phyloP scores from a whole-genome alignment of 1,140 invertebrate species.

The Lycorma delicatula region DNA sequence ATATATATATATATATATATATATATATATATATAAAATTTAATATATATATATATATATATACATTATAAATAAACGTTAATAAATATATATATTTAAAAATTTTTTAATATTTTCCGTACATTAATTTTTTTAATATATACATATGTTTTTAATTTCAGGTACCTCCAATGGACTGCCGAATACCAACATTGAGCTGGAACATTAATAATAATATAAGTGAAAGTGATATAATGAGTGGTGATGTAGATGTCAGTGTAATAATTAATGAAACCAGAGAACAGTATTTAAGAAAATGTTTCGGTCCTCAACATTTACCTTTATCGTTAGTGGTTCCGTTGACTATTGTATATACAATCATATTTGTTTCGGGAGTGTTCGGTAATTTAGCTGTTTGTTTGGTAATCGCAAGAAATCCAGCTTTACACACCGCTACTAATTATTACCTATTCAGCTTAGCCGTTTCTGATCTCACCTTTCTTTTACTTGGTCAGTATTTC shows the following conservation, averaged over 20 bases:
- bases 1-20: too few relatives aligned
- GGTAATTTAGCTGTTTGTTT: conserved; percentile 84
- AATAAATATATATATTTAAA: too few relatives aligned
- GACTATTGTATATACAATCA: conserved; percentile 63
- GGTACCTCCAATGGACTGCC: too few relatives aligned
- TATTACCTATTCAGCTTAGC: conserved; percentile 88
- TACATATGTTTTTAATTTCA: too few relatives aligned
- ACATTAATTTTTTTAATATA: too few relatives aligned
- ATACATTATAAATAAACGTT: too few relatives aligned
- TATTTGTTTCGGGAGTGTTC: conserved; percentile 76
- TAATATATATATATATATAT: too few relatives aligned
- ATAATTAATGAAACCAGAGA: conserved; percentile 21
- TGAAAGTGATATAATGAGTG: too few relatives aligned
- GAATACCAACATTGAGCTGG: too few relatives aligned
- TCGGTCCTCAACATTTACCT: conserved; percentile 41
- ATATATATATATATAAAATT: too few relatives aligned
- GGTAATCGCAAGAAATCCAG: conserved; percentile 74
- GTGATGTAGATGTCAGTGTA: background rate
- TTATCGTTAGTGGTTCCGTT: conserved; percentile 47
- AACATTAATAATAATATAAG: too few relatives aligned
- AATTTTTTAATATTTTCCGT: too few relatives aligned
- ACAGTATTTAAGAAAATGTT: conserved; percentile 35
- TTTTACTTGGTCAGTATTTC: conserved; percentile 57
- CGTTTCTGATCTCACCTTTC: conserved; percentile 61
- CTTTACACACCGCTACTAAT: conserved; percentile 80